A percentile compares a stretch with the other conserved stretches of the same genome.
Conservation (phyloP, 1,140 invertebrate genomes). For the Streblospio benedicti region DNA sequence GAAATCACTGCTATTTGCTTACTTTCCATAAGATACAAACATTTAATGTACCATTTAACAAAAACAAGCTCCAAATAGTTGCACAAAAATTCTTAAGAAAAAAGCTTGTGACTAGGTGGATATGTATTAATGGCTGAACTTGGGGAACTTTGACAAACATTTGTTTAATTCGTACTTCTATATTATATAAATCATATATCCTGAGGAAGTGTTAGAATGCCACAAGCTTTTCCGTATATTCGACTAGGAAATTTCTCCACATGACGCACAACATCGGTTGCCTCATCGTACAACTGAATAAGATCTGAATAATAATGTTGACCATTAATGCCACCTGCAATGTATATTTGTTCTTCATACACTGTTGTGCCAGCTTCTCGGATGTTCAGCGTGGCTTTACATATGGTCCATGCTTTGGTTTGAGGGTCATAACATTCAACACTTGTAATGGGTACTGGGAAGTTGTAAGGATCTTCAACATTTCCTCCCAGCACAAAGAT, state of each 20-base stretch:
- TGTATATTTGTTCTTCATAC: slow-evolving; percentile 34
- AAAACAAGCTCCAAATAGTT: no score
- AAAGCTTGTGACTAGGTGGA: no score
- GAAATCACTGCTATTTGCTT: no score
- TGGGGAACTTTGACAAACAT: no score
- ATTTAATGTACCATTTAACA: no score
- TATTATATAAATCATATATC: slow-evolving; percentile 27
- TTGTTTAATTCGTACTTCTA: no score
- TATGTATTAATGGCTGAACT: no score
- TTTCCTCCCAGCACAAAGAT: slow-evolving; percentile 41
- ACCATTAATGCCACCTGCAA: slow-evolving; percentile 41
- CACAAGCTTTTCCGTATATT: slow-evolving; percentile 37
- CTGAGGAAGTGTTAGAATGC: slow-evolving; percentile 34
- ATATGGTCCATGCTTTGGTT: slow-evolving; percentile 37
- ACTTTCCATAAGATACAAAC: no score
- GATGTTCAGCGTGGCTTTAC: slow-evolving; percentile 34
- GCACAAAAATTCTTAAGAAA: no score
- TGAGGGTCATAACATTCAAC: slow-evolving; percentile 34
- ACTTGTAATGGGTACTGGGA: slow-evolving; percentile 36
- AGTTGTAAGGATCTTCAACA: slow-evolving; percentile 38
- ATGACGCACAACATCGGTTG: slow-evolving; percentile 27
- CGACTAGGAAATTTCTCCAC: slow-evolving; percentile 36
- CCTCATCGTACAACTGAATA: slow-evolving; percentile 30
- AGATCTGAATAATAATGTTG: slow-evolving; percentile 38
- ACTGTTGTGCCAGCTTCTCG: slow-evolving; percentile 39